A percentile compares a stretch with the other conserved stretches of the same genome.
These are phyloP conservation scores for Alviniconcha marisindica DNA, from an alignment of 1,140 invertebrate species.

Conservation along the genomic window DNA sequence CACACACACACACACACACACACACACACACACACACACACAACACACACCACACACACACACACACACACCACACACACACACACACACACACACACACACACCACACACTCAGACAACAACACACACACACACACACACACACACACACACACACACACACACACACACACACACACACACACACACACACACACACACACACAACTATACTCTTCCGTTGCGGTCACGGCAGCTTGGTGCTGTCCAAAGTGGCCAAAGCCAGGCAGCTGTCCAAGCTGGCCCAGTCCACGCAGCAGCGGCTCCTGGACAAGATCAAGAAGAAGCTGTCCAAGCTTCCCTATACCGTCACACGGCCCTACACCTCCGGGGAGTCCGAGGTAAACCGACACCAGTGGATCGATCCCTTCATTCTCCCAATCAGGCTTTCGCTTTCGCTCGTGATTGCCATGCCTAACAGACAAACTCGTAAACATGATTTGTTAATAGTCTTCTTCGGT, in stretches of 20 bases:
- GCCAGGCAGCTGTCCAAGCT: not conserved
- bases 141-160: constrained; percentile 20
- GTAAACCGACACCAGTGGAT: too few relatives aligned
- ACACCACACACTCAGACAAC: too few relatives aligned
- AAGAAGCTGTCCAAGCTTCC: not conserved
- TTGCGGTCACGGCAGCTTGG: not conserved
- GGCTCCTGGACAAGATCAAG: not conserved
- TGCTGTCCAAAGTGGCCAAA: constrained; percentile 5
- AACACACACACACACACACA: not conserved
- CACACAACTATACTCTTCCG: not conserved
- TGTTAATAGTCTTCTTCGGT: too few relatives aligned
- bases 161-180: constrained; percentile 25
- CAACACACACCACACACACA: too few relatives aligned
- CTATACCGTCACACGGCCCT: constrained; percentile 8
- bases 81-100: not conserved
- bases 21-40: too few relatives aligned
- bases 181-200: constrained; percentile 23
- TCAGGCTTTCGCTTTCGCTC: too few relatives aligned
- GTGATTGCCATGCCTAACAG: too few relatives aligned
- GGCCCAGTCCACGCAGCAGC: not conserved
- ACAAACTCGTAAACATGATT: too few relatives aligned
- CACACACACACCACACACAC: not conserved
- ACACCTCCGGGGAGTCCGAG: constrained; percentile 22
- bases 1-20: too few relatives aligned
- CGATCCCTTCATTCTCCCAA: too few relatives aligned